Base-by-base conservation (phyloP, 2,888 invertebrate species). In the Myopa testacea region DNA sequence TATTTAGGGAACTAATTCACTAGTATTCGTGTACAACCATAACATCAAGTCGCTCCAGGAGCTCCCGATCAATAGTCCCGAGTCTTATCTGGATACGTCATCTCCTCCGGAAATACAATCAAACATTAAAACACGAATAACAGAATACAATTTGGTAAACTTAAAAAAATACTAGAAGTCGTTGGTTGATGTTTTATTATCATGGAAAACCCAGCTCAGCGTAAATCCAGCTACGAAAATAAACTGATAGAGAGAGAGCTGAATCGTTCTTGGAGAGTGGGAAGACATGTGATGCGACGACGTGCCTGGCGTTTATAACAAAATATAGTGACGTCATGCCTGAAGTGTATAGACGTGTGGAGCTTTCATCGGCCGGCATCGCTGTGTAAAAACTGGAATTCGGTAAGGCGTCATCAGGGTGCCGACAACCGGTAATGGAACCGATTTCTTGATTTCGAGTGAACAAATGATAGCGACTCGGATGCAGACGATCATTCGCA, bases 401-500 rank as follows among this genome's bases (percentile, higher is more conserved):
- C 19, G 50, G 4, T 19, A 40, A n/a, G 19, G 37, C 37, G 19
- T 40, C 50, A 34, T 8, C 50, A 16, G 50, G 26, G 19, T 12
- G 16, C 12, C 60, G 19, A 12, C 71, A 58, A 55, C 58, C 38
- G 38, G 38, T 55, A 37, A n/a, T 71, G n/a, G 12, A 12, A 40
- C 19, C 26, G 72, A 38, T 1, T 50, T 14, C 50, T 50, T 58
- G 68, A 68, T 10, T 52, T 37, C 37, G 38, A 75, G 38, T 26
- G 19, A 58, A 75, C 75, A 75, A 75, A 63, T 77, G 10, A 52
- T 58, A 14, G 19, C 16, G 19, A 38, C 40, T 55, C 19, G 38
- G 52, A 65, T 26, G 60, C 26, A 40, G 26, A 58, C 26, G 60
- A 60, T 78, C 78, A 78, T 78, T 78, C 75, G 71, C 60, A 75